Base-by-base conservation (phyloP, 2,888 invertebrate species). In the Brenthis hecate region DNA sequence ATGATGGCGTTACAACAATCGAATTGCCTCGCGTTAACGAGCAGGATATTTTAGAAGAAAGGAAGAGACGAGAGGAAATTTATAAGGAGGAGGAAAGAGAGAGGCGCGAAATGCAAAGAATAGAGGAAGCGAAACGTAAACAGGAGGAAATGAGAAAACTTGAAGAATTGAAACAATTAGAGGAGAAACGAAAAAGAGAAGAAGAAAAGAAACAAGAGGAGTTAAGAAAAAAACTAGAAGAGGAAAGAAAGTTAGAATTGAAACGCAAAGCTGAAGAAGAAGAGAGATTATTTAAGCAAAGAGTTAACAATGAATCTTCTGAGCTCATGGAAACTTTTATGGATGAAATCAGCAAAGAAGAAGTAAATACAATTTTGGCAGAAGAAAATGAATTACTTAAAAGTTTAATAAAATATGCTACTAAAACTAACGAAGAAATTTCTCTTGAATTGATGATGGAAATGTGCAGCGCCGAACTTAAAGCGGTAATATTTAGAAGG, bases 251-350 rank as follows among this genome's bases (percentile, higher is more conserved):
- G 73, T 81, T 82, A 78, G 85, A 88, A 73, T 79, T 81, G 69
- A 80, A 83, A n/a, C 83, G 75, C 73, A 82, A 78, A 74, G 36
- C 36, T 11, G 83, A 89, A 72, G 88, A 89, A 67, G 77, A 82
- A 72, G 86, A 85, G 70, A 82, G 75, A 61, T 79, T 79, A 75
- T 88, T 87, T 69, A 84, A 80, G 73, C 83, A 86, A 77, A 85
- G 81, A 67, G 87, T 91, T 53, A 85, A 91, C 56, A 85, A 77
- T 69, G 89, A 91, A 78, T 88, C 92, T 13, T 68, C 68, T 1
- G 82, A 84, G 72, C 75, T 91, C 65, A 75, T 84, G 36, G 82
- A 85, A 72, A 85, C 90, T 78, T 74, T 93, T 57, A 71, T 85
- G 23, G 74, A 80, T 75, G 89, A 89, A 81, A 73, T 89, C 5